These are phyloP conservation scores for Ophiothrix spiculata DNA, from an alignment of 35 echinoderm and acorn worm species.

Conservation along the genomic window DNA sequence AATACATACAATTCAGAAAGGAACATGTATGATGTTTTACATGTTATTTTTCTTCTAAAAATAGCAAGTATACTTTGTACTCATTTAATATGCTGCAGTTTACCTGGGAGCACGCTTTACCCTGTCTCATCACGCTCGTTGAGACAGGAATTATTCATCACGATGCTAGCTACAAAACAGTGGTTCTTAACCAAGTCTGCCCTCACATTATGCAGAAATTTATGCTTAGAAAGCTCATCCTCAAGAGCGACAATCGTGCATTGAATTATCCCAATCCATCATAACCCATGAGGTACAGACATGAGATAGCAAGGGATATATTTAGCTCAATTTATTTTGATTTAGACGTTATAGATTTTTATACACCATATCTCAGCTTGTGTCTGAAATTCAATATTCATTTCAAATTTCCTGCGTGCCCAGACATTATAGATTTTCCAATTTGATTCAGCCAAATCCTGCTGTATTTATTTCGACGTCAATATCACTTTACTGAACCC, in stretches of 20 bases:
- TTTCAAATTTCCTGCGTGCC: background rate
- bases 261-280: background rate
- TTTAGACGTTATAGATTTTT: background rate
- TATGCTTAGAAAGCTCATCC: background rate
- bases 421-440: background rate
- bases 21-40: too few relatives aligned
- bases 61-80: background rate
- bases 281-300: background rate
- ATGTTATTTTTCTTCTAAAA: background rate
- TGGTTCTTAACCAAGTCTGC: background rate
- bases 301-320: background rate
- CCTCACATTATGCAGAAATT: background rate
- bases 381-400: background rate
- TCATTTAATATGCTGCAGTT: too few relatives aligned
- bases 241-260: background rate
- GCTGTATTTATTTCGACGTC: background rate
- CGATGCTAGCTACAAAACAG: too few relatives aligned
- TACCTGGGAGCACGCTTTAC: background rate
- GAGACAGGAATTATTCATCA: background rate
- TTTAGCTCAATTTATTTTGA: background rate
- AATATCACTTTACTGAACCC: background rate
- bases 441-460: background rate
- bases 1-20: too few relatives aligned
- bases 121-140: background rate
- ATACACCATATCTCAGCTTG: background rate